phyloP scores from a whole-genome alignment of 2,113 vertebrate species.

The Pseudopipra pipra region DNA sequence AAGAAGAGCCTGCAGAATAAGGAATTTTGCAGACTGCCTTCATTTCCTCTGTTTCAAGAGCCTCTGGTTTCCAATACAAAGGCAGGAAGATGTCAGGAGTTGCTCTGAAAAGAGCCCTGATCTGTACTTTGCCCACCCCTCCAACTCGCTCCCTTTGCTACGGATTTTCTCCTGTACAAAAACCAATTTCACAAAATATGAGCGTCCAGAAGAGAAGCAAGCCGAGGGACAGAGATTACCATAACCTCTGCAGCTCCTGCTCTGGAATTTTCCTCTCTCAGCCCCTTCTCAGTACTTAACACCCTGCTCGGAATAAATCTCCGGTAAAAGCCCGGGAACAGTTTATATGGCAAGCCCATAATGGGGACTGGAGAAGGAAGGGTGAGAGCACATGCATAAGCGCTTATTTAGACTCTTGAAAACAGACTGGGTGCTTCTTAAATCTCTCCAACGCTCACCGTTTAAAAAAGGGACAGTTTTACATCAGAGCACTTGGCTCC shows the following conservation, averaged over 20 bases:
- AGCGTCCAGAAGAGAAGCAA: not conserved
- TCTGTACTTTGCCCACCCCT: not conserved
- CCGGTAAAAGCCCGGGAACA: not conserved
- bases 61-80: not conserved
- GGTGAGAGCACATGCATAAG: not conserved
- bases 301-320: not conserved
- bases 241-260: not conserved
- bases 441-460: not conserved
- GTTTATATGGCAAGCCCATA: not conserved
- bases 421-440: not conserved
- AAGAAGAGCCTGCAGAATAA: not conserved
- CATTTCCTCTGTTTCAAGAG: not conserved
- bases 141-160: not conserved
- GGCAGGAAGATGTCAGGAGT: not conserved
- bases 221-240: not conserved
- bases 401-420: not conserved
- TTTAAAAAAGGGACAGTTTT: conserved; percentile 12
- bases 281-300: not conserved
- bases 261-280: not conserved
- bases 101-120: not conserved
- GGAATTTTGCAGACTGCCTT: not conserved
- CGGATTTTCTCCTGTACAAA: not conserved
- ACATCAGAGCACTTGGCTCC: conserved; percentile 5
- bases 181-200: not conserved
- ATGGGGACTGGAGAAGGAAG: not conserved